A percentile compares a stretch with the other conserved stretches of the same genome.
Conservation (phyloP, 2,888 invertebrate species). For the Macrophya annulata region DNA sequence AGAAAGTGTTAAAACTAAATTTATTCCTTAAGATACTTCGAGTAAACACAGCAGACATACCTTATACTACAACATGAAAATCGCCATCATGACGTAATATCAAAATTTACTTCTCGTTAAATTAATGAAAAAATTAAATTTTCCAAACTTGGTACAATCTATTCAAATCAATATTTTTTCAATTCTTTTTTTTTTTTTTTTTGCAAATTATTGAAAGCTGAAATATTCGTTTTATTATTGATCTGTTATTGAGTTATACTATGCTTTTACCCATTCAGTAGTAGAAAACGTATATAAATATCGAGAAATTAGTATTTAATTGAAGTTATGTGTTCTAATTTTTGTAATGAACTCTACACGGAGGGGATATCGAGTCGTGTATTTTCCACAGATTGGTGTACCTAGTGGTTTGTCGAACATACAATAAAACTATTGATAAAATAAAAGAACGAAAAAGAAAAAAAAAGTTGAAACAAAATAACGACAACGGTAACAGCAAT, state of each 20-base stretch:
- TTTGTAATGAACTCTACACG: background rate
- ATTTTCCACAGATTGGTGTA: background rate
- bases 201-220: background rate
- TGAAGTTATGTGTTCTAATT: conserved; percentile 33
- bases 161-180: too few species aligned
- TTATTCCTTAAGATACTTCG: background rate
- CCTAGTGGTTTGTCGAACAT: background rate
- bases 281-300: background rate
- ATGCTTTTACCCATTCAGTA: background rate
- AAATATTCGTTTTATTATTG: background rate
- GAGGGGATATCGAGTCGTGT: background rate
- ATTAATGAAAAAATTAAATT: background rate
- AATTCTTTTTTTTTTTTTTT: background rate
- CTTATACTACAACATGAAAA: background rate
- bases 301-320: conserved; percentile 15
- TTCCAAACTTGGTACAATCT: too few species aligned
- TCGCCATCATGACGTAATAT: background rate
- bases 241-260: background rate
- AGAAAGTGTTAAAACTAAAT: conserved; percentile 21
- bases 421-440: background rate
- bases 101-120: background rate
- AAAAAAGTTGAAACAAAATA: too few species aligned
- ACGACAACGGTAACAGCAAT: too few species aligned
- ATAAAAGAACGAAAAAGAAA: background rate
- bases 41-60: background rate